A percentile compares a stretch with the other conserved stretches of the same genome.
Evolutionary conservation across 2,888 invertebrate genomes (phyloP).

Genomic region (Molanna angustata): DNA sequence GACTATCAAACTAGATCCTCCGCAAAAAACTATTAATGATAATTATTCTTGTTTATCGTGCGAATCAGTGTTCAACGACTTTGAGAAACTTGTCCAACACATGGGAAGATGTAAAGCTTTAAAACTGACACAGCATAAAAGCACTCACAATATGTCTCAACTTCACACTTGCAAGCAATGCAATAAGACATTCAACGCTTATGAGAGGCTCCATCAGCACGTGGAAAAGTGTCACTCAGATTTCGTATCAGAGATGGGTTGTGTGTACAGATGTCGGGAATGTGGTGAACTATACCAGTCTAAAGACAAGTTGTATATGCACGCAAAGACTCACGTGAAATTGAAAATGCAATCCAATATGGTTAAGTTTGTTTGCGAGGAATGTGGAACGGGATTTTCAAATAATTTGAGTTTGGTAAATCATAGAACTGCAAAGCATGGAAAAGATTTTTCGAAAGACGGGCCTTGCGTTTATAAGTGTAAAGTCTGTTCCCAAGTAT

Average conservation of each 20-base stretch:
- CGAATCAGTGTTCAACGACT: conserved; percentile 41
- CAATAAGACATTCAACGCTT: conserved; percentile 41
- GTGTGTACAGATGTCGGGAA: conserved; percentile 46
- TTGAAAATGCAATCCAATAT: conserved; percentile 40
- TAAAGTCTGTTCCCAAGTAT: conserved; percentile 58
- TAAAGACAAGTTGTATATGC: conserved; percentile 44
- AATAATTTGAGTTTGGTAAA: conserved; percentile 15
- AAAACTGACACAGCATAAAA: conserved; percentile 44
- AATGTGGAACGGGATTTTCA: conserved; percentile 21
- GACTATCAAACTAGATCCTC: neutral
- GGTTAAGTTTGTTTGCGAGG: conserved; percentile 18
- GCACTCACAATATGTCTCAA: conserved; percentile 38
- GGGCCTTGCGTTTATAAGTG: conserved; percentile 42
- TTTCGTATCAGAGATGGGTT: conserved; percentile 40
- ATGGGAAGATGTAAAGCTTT: conserved; percentile 46
- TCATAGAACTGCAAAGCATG: conserved; percentile 20
- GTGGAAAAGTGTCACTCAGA: conserved; percentile 43
- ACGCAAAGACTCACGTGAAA: conserved; percentile 47
- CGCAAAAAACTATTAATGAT: conserved; percentile 35
- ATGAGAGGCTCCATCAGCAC: conserved; percentile 42
- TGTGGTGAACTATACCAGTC: conserved; percentile 46
- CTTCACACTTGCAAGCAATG: conserved; percentile 41
- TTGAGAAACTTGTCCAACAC: conserved; percentile 45
- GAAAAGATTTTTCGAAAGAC: neutral
- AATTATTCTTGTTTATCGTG: conserved; percentile 46